Conservation (phyloP, 2,797 vertebrate species). For the Thaleichthys pacificus region DNA sequence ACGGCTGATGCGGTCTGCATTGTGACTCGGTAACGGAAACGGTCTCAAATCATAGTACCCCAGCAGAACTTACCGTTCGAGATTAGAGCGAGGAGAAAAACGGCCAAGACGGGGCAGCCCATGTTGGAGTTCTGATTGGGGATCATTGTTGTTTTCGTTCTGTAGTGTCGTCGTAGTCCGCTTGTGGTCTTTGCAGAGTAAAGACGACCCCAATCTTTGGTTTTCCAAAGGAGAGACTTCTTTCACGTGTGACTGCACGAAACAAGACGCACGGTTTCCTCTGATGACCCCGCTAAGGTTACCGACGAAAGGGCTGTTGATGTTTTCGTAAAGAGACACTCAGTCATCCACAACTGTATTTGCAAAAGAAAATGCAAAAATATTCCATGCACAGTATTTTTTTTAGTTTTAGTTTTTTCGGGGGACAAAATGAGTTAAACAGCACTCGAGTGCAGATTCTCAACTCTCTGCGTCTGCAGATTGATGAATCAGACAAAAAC, state of each 20-base stretch:
- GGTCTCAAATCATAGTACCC: conserved; percentile 43
- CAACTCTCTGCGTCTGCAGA: conserved; percentile 36
- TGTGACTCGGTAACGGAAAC: conserved; percentile 27
- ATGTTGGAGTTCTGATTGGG: conserved; percentile 68
- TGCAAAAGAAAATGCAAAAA: conserved; percentile 24
- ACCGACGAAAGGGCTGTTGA: conserved; percentile 36
- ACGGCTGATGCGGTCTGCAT: conserved; percentile 41
- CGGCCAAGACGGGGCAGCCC: conserved; percentile 71
- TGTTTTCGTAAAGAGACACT: conserved; percentile 48
- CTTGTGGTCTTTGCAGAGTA: conserved; percentile 36
- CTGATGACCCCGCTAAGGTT: conserved; percentile 41
- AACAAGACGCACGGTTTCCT: conserved; percentile 61
- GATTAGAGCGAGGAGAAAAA: conserved; percentile 69
- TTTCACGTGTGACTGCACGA: conserved; percentile 58
- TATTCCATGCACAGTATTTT: conserved; percentile 54
- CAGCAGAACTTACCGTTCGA: conserved; percentile 74
- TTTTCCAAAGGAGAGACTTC: conserved; percentile 45
- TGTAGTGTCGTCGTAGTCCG: conserved; percentile 63
- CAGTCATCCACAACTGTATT: conserved; percentile 44
- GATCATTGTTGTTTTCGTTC: conserved; percentile 51
- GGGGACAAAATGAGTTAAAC: conserved; percentile 15
- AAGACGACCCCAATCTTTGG: conserved; percentile 33
- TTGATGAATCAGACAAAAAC: conserved; percentile 21
- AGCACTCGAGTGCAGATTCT: conserved; percentile 20
- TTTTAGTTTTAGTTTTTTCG: conserved; percentile 39